These are phyloP conservation scores for Cassiopea xamachana DNA, from an alignment of 30 jellyfish, hydroid and myxozoan genomes.

Conservation along the genomic window DNA sequence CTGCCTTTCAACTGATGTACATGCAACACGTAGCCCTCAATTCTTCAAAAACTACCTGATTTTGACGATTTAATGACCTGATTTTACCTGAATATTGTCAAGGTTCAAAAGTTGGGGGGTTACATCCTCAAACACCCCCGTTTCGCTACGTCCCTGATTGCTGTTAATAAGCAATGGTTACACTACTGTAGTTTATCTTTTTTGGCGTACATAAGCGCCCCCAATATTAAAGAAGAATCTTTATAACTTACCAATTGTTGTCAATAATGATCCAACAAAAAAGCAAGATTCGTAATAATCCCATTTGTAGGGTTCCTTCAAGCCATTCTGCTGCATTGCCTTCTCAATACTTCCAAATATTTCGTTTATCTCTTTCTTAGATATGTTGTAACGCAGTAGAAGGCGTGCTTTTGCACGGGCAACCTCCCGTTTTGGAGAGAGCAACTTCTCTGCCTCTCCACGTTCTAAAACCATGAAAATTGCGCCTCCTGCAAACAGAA, in stretches of 20 bases:
- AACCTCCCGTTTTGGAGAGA: constrained; percentile 58
- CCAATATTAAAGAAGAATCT: neutral
- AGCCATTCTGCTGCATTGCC: constrained; percentile 60
- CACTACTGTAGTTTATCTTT: no score
- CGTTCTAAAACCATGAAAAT: constrained; percentile 54
- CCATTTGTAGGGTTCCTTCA: constrained; percentile 60
- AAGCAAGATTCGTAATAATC: constrained; percentile 73
- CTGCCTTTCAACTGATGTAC: no score
- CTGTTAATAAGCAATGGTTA: no score
- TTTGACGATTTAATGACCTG: no score
- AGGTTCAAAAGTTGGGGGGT: no score
- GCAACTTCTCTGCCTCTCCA: constrained; percentile 30
- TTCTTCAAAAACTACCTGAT: no score
- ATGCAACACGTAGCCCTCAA: no score
- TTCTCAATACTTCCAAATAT: constrained; percentile 26
- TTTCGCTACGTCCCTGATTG: no score
- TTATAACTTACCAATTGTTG: constrained; percentile 67
- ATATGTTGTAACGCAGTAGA: neutral
- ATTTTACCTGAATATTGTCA: no score
- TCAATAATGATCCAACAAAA: constrained; percentile 69
- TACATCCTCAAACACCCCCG: no score
- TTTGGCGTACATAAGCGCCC: no score
- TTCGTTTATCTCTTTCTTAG: constrained; percentile 5
- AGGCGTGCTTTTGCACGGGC: neutral
- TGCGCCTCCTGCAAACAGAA: constrained; percentile 54